A percentile compares a stretch with the other conserved stretches of the same genome.
These are phyloP conservation scores for Sebastes vulpes DNA, from an alignment of 2,797 vertebrate genomes.

Conservation along the genomic window DNA sequence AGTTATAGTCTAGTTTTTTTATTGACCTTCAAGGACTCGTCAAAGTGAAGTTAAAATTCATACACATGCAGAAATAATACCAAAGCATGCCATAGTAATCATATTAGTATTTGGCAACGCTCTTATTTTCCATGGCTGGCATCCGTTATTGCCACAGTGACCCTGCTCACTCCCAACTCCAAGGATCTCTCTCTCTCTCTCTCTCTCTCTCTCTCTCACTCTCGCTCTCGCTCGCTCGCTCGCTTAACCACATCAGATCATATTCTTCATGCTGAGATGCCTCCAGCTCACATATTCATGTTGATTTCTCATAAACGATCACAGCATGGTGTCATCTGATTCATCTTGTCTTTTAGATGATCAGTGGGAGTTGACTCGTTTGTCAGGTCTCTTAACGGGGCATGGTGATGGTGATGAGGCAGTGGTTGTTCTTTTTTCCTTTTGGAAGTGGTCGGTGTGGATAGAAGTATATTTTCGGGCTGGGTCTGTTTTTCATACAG, in stretches of 20 bases:
- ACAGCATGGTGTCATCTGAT: not conserved
- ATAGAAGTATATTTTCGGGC: not conserved
- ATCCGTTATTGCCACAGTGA: no score
- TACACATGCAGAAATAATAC: no score
- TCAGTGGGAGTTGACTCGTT: not conserved
- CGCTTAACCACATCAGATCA: not conserved
- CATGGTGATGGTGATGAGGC: not conserved
- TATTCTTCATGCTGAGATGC: not conserved
- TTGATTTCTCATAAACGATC: conserved; percentile 19
- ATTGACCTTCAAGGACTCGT: no score
- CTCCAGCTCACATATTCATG: conserved; percentile 15
- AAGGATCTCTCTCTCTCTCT: not conserved
- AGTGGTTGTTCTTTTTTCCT: not conserved
- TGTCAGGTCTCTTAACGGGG: not conserved
- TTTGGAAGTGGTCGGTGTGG: not conserved
- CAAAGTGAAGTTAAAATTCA: no score
- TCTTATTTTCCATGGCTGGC: no score
- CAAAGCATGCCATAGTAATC: no score
- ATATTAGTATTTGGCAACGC: no score
- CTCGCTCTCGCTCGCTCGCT: not conserved
- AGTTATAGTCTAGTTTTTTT: no score
- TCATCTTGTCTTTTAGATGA: not conserved
- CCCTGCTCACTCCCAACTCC: not conserved
- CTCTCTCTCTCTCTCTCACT: not conserved
- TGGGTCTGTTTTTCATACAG: not conserved